Conservation (phyloP, 2,888 invertebrate species). For the Pristionchus entomophagus region DNA sequence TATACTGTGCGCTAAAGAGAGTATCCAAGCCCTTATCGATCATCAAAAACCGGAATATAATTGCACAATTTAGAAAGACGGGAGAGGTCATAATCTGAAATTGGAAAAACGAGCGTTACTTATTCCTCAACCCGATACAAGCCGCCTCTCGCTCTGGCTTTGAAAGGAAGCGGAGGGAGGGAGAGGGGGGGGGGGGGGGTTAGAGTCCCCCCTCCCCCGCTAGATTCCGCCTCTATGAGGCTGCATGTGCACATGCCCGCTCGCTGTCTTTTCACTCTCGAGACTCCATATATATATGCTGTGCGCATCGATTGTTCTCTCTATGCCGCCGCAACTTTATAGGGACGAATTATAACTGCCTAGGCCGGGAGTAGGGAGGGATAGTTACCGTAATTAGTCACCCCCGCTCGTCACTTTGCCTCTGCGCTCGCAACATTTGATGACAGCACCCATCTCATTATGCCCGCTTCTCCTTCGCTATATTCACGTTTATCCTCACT, state of each 20-base stretch:
- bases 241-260: not conserved
- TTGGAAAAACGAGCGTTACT: no score
- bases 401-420: not conserved
- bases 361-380: no score
- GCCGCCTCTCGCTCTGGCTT: not conserved
- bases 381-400: not conserved
- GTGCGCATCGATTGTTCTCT: slow-evolving; percentile 18
- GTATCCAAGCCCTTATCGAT: no score
- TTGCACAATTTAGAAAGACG: no score
- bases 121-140: no score
- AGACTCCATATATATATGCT: not conserved
- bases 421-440: not conserved
- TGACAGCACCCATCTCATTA: slow-evolving; percentile 3
- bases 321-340: not conserved
- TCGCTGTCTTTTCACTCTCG: slow-evolving; percentile 10
- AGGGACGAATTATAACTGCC: no score
- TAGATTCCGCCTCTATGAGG: slow-evolving; percentile 33
- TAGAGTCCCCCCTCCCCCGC: slow-evolving; percentile 16
- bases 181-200: not conserved
- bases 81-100: no score
- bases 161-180: not conserved
- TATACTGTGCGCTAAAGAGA: no score
- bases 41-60: no score
- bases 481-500: no score
- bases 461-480: not conserved